Evolutionary conservation across 2,113 vertebrate genomes (phyloP), one percentile per base, ranked within the genome.

Genomic region (Elgaria multicarinata): DNA sequence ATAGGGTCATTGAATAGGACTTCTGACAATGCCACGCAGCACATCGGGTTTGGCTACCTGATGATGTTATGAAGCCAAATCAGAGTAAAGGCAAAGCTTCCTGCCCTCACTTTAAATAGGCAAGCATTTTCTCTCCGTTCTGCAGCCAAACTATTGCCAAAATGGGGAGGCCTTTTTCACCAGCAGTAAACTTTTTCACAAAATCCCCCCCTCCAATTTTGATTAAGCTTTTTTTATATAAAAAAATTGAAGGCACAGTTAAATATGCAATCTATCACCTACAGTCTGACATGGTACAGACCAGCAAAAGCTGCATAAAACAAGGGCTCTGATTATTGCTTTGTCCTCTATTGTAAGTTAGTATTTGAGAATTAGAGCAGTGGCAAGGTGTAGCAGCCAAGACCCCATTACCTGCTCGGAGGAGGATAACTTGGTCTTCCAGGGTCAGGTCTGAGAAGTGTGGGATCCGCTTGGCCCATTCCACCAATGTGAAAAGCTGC

Each of bases 401-500:
- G 3, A 31, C 6, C 24, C 22, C 24, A 31, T 87, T 96, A 99
- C 98, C 98, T 98, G 98, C 99, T 79, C 99, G 97, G 53, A 99
- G 97, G 46, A 99, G 96, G 92, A 99, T 99, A 94, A 99, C 99
- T 95, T 99, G 99, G 95, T 99, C 98, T 67, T 99, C 99, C 83
- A 99, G 93, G 0, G 98, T 98, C 88, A 99, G 97, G 83, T 98
- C 98, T 0, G 98, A 99, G 97, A 99, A 99, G 94, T 99, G 98
- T 0, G 98, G 99, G 81, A 99, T 98, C 90, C 98, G 97, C 94
- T 99, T 99, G 86, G 99, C 98, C 99, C 98, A 99, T 92, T 99
- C 99, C 0, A 99, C 99, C 0, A 99, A 96, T 0, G 98, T 99
- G 95, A 99, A 99, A 69, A 99, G 98, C 96, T 99, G 99, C 92